Percentiles rank a stretch among this genome's conserved stretches.
phyloP scores from a whole-genome alignment of 2,888 invertebrate genomes.

The Cataglyphis rosenhaueri region DNA sequence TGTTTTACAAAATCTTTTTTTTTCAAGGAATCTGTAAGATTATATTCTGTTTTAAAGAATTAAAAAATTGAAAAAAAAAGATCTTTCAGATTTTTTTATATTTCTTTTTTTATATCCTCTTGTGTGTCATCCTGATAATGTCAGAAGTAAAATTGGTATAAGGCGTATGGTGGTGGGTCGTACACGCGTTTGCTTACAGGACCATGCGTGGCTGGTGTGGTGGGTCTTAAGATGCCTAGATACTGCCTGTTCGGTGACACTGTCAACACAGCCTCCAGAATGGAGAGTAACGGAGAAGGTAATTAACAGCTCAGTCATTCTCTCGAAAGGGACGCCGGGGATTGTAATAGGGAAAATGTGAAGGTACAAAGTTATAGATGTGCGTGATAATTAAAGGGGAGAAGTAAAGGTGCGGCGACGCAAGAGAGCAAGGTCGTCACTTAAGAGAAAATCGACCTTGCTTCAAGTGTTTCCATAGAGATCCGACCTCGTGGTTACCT shows the following conservation, averaged over 20 bases:
- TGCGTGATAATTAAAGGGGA: constrained; percentile 28
- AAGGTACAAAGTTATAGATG: constrained; percentile 23
- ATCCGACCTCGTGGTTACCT: constrained; percentile 5
- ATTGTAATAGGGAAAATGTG: constrained; percentile 4
- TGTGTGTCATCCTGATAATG: background rate
- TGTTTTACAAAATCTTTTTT: background rate
- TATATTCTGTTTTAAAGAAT: background rate
- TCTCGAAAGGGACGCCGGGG: background rate
- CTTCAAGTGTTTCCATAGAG: constrained; percentile 22
- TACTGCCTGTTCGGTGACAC: constrained; percentile 97
- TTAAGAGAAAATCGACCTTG: constrained; percentile 46
- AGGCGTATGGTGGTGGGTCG: background rate
- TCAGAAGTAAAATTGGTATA: background rate
- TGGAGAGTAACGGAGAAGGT: constrained; percentile 96
- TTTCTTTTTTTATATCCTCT: background rate
- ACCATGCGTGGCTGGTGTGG: constrained; percentile 95
- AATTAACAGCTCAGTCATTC: constrained; percentile 67
- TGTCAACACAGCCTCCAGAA: constrained; percentile 95
- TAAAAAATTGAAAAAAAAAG: background rate
- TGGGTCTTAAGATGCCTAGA: constrained; percentile 97
- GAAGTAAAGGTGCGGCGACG: constrained; percentile 19
- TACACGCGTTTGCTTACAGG: constrained; percentile 85
- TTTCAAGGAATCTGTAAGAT: background rate
- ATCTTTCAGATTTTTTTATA: background rate
- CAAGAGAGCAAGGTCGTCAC: constrained; percentile 28